Conservation (phyloP, 1,140 invertebrate species). For the Drosophila melanica region DNA sequence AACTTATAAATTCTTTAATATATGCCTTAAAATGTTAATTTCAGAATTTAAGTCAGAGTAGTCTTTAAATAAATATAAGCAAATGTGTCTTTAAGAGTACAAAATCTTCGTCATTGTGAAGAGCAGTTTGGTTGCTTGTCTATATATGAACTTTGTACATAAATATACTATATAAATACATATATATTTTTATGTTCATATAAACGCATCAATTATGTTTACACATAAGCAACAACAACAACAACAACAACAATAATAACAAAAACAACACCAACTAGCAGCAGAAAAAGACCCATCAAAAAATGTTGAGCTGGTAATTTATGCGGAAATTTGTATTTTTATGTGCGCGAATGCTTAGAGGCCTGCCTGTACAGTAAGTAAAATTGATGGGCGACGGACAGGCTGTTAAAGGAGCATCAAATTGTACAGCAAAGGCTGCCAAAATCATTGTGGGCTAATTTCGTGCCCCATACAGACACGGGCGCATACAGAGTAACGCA, state of each 20-base stretch:
- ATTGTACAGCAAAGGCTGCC: conserved; percentile 24
- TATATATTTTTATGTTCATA: conserved; percentile 1
- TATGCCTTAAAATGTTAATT: too few species aligned
- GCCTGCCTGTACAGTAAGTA: conserved; percentile 43
- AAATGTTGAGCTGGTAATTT: conserved; percentile 69
- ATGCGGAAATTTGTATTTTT: conserved; percentile 76
- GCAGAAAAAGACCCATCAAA: conserved; percentile 33
- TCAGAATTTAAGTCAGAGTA: too few species aligned
- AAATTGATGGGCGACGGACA: conserved; percentile 70
- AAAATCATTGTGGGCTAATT: conserved; percentile 61
- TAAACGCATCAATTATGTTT: conserved; percentile 46
- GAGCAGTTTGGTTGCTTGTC: background rate
- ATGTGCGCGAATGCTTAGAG: conserved; percentile 54
- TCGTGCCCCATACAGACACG: conserved; percentile 30
- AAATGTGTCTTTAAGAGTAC: background rate
- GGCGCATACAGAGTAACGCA: conserved; percentile 24
- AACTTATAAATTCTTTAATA: too few species aligned
- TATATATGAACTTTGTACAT: background rate
- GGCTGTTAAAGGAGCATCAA: conserved; percentile 69
- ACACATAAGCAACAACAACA: conserved; percentile 26
- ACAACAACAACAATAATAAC: background rate
- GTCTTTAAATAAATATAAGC: too few species aligned
- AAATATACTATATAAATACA: background rate
- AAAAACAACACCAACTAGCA: background rate
- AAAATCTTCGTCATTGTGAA: background rate